Evolutionary conservation across 2,113 vertebrate genomes (phyloP).

Genomic region (Mirza zaza): DNA sequence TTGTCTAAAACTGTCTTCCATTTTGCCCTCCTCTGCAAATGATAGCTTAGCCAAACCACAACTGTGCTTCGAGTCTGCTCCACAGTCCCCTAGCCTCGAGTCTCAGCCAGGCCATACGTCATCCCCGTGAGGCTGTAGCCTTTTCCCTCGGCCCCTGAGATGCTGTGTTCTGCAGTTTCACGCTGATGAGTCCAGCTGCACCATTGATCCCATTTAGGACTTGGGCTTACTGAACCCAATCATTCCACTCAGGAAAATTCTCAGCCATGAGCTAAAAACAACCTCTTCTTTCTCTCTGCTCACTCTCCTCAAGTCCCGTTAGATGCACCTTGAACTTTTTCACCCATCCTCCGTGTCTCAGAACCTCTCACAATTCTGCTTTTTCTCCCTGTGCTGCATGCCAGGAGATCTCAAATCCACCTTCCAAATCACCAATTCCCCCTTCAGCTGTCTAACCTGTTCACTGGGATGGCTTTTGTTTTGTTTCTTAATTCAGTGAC

Average conservation of each 20-base stretch:
- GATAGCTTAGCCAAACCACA: neutral
- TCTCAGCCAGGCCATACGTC: too few relatives aligned
- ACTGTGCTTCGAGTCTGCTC: neutral
- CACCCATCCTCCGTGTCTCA: accelerated
- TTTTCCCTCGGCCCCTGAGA: neutral
- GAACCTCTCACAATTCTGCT: neutral
- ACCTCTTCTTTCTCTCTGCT: neutral
- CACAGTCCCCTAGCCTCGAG: too few relatives aligned
- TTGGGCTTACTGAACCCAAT: neutral
- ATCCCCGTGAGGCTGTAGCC: accelerated
- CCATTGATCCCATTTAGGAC: neutral
- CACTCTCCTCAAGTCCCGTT: neutral
- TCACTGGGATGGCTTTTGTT: neutral
- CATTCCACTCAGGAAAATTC: neutral
- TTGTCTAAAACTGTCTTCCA: neutral
- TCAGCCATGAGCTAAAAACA: neutral
- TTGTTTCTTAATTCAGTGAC: neutral
- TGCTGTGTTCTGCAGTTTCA: neutral
- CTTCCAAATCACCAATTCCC: accelerated
- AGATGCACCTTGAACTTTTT: neutral
- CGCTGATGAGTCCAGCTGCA: too few relatives aligned
- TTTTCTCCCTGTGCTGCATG: neutral
- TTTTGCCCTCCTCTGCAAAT: neutral
- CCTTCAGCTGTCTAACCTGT: too few relatives aligned
- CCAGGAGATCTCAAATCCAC: neutral